Conservation (phyloP, 2,797 vertebrate species). For the Sebastolobus alascanus region DNA sequence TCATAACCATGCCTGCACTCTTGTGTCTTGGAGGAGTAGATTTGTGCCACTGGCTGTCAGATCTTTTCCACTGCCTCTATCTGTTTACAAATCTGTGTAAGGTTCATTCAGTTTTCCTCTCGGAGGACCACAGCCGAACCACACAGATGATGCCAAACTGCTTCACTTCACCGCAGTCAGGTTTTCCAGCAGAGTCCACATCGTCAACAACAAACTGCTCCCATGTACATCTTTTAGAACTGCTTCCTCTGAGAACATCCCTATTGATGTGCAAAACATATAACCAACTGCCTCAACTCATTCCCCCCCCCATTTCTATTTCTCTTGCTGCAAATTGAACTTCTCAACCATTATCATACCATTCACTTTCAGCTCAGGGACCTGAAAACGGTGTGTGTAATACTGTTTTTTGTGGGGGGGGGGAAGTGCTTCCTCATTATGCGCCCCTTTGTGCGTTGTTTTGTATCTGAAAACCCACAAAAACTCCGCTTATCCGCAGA, state of each 20-base stretch:
- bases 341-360: constrained; percentile 5
- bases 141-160: constrained; percentile 51
- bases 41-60: constrained; percentile 21
- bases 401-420: neutral
- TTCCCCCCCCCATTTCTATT: neutral
- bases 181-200: constrained; percentile 52
- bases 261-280: neutral
- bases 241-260: constrained; percentile 21
- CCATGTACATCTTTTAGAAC: constrained; percentile 21
- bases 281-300: neutral
- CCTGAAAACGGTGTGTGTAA: constrained; percentile 8
- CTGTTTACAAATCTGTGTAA: constrained; percentile 31
- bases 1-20: neutral
- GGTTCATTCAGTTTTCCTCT: constrained; percentile 38
- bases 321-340: constrained; percentile 39
- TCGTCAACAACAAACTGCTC: constrained; percentile 29
- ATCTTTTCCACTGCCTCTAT: constrained; percentile 35
- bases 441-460: constrained; percentile 16
- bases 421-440: constrained; percentile 29
- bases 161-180: constrained; percentile 43
- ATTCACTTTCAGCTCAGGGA: constrained; percentile 20
- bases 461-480: constrained; percentile 17
- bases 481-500: neutral
- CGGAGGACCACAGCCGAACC: constrained; percentile 9
- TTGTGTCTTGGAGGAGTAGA: constrained; percentile 6